A percentile compares a stretch with the other conserved stretches of the same genome.
phyloP scores from a whole-genome alignment of 2,797 vertebrate genomes.

The Pseudomugil gertrudae region DNA sequence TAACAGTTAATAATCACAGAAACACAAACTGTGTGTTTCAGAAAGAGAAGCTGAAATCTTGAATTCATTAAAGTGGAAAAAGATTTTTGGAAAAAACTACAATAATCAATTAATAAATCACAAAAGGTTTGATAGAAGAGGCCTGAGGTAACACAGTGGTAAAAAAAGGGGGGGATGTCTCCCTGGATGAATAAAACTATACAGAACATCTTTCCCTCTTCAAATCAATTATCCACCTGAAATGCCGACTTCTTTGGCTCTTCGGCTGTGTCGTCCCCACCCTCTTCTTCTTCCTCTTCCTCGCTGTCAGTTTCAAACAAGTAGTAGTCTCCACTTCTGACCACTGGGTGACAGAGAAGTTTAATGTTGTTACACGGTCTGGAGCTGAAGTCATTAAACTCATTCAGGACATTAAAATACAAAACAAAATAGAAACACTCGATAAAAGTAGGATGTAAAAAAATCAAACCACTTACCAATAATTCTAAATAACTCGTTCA shows the following conservation, averaged over 20 bases:
- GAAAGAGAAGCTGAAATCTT: no score
- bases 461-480: conserved; percentile 33
- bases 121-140: not conserved
- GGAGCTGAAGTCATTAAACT: not conserved
- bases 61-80: no score
- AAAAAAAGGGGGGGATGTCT: no score
- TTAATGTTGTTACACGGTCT: conserved; percentile 44
- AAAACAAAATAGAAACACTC: conserved; percentile 1
- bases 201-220: no score
- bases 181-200: no score
- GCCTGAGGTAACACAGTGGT: not conserved
- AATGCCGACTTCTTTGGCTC: conserved; percentile 93
- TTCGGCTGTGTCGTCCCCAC: conserved; percentile 92
- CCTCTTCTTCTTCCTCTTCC: conserved; percentile 95
- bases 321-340: conserved; percentile 99
- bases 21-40: not conserved
- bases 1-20: not conserved
- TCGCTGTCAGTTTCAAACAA: conserved; percentile 99
- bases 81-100: not conserved
- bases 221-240: conserved; percentile 74
- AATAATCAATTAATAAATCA: not conserved
- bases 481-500: no score
- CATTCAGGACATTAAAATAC: conserved; percentile 6
- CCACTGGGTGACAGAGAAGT: conserved; percentile 87
- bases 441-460: conserved; percentile 29